A percentile compares a stretch with the other conserved stretches of the same genome.
Evolutionary conservation across 30 jellyfish, hydroid and myxozoan species (phyloP).

Genomic region (Morbakka virulenta): DNA sequence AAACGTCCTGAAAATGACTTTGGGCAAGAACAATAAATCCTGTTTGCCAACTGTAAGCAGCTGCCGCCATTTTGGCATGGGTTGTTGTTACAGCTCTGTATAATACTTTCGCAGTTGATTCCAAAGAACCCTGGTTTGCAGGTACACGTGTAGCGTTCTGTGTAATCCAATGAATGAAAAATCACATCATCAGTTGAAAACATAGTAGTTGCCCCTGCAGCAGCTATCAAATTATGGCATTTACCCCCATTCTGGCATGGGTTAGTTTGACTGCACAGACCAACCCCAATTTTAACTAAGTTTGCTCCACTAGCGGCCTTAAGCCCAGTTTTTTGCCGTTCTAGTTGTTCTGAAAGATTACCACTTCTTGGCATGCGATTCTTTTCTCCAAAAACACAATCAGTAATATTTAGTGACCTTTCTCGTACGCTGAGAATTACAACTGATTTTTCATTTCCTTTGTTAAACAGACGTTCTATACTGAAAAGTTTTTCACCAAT

Average conservation of each 20-base stretch:
- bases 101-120: conserved; percentile 40
- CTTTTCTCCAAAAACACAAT: not conserved
- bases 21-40: conserved; percentile 53
- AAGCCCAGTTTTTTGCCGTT: not conserved
- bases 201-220: not conserved
- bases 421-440: not conserved
- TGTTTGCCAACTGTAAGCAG: conserved; percentile 17
- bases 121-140: conserved; percentile 82
- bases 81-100: conserved; percentile 50
- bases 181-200: conserved; percentile 27
- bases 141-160: conserved; percentile 30
- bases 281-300: not conserved
- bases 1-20: conserved; percentile 39
- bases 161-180: conserved; percentile 47
- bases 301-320: conserved; percentile 1
- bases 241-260: conserved; percentile 33
- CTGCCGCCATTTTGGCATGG: conserved; percentile 74
- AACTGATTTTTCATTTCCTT: not conserved
- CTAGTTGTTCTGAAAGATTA: not conserved
- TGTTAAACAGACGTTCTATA: too few relatives aligned
- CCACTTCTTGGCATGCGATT: too few relatives aligned
- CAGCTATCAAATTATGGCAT: conserved; percentile 14
- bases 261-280: conserved; percentile 5
- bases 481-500: not conserved
- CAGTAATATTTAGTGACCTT: not conserved